Evolutionary conservation across 2,888 invertebrate species (phyloP), one percentile per base, ranked within the genome.

Genomic region (Temnothorax ravouxi): DNA sequence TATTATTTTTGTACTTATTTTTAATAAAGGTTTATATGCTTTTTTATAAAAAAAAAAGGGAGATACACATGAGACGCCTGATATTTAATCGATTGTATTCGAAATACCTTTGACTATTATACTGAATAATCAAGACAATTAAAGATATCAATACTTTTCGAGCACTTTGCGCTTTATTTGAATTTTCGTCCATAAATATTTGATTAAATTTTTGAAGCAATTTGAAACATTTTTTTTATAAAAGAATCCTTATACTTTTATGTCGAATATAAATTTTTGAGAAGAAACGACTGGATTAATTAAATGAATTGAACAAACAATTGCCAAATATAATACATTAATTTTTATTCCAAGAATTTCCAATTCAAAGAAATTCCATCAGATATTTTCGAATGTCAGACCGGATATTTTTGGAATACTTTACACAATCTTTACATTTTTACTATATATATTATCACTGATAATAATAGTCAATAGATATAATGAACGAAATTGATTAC

Each of bases 21-120:
- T 90, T 93, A 93, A 93, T 93, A 93, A 93, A 94, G 92, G 91
- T 93, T 93, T 94, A 92, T 94, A 94, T 93, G 93, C 93, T 93
- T 93, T 93, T 93, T 93, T 93, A 88, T 88, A 90, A 89, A 90
- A 89, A 89, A 64, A 64, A 84, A 72, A 29, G 50, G 15, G 44
- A 29, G 82, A 86, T 4, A 56, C 47, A 18, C 18, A 13, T 47
- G 13, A 66, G 44, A 69, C 29, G n/a, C 21, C 54, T 47, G 6
- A 47, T 47, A 18, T 25, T 38, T 44, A 44, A 74, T 44, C 59
- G n/a, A 44, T n/a, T 59, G 25, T 6, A 54, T 54, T 21, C 38
- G 15, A 52, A 71, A 71, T 71, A n/a, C 3, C 34, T 38, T 18
- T 2, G 9, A 38, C 9, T 38, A 15, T 25, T 18, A 11, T 25